Base-by-base conservation (phyloP, 2,113 vertebrate species). In the Cyanoderma ruficeps region DNA sequence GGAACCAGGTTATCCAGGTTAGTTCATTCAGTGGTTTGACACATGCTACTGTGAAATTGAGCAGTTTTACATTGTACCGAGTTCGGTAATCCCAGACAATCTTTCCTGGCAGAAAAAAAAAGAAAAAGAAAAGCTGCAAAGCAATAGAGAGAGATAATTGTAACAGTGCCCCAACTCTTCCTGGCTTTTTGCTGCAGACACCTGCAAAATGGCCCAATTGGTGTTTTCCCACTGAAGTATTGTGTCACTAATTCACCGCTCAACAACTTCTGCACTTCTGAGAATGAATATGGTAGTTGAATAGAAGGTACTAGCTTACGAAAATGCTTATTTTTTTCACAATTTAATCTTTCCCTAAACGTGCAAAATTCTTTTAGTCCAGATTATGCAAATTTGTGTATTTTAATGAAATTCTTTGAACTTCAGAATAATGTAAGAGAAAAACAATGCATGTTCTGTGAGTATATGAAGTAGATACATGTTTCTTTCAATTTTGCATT, bases 151-250 rank as follows among this genome's bases (percentile, higher is more conserved):
- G 41, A 91, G 24, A 63, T 2, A 16, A 44, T 31, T 88, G 50
- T 77, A 71, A 67, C 60, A 52, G 18, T 64, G 42, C 68, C 35
- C n/a, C 42, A 78, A 10, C 42, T 95, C 59, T 92, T 88, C 64
- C 56, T 80, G 79, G 87, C 82, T 93, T 90, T 95, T 88, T 94
- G 92, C 79, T 88, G 87, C 92, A 96, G 86, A 95, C 95, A 97
- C 92, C 94, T 96, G 95, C 93, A 90, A 95, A 96, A 96, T 90
- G 79, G 75, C 59, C 63, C 75, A 80, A 60, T 1, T 94, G 92
- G 75, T 93, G 39, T 88, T 91, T 96, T 90, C 55, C 42, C 23
- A 6, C 50, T 77, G 93, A 80, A 96, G 46, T 67, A 80, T 63
- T 77, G 19, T 85, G 82, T 35, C 42, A 42, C 39, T 96, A 91